Conservation (phyloP, 2,797 vertebrate genomes). For the Carcharodon carcharias region DNA sequence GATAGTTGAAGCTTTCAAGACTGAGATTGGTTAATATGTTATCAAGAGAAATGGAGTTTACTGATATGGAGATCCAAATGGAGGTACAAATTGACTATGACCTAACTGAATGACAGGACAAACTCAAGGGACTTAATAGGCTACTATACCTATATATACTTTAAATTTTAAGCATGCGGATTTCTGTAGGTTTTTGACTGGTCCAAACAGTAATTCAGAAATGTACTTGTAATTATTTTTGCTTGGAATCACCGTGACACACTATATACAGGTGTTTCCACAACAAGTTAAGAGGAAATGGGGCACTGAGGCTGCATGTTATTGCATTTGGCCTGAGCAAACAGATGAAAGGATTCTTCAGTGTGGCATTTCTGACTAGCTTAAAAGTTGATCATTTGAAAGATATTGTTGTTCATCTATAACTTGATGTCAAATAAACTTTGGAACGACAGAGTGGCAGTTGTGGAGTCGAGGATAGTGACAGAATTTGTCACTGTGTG, state of each 20-base stretch:
- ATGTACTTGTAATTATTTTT: neutral
- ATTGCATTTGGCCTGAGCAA: neutral
- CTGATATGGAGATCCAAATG: neutral
- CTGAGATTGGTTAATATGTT: neutral
- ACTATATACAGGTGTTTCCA: neutral
- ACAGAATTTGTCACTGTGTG: no score
- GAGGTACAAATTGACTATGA: neutral
- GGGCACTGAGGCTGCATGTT: neutral
- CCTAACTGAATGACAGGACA: neutral
- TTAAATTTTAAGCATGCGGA: neutral
- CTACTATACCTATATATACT: neutral
- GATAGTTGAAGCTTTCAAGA: no score
- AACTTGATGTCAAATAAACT: no score
- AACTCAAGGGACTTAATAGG: neutral
- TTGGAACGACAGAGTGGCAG: no score
- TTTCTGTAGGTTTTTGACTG: neutral
- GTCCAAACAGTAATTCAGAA: neutral
- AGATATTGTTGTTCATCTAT: no score
- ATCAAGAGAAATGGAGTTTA: neutral
- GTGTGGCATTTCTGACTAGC: no score
- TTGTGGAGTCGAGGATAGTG: no score
- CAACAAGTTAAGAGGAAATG: neutral
- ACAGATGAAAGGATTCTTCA: no score
- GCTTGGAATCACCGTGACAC: neutral
- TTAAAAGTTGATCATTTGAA: no score